Evolutionary conservation across 2,888 invertebrate genomes (phyloP), one percentile per base, ranked within the genome.

Genomic region (Chrysotoxum bicinctum): DNA sequence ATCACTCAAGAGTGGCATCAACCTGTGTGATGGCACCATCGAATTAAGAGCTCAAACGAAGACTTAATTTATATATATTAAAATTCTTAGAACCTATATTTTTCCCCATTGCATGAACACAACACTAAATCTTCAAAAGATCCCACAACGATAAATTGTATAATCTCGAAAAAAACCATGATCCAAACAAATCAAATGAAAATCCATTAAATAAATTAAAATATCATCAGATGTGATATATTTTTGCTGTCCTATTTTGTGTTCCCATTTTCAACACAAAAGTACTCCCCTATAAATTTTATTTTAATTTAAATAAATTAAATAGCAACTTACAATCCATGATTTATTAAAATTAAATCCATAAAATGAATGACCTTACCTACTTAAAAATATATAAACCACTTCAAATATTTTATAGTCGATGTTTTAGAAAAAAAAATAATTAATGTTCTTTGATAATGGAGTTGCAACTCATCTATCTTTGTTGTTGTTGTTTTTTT

Each of bases 391-490:
- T 58, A 37, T 8, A 58, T 58, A 58, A 58, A 37, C 37, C 58
- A 37, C 35, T 58, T 58, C 35, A 58, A 35, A 35, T 37, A 30
- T 37, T 50, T 50, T n/a, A 58, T 8, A 35, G 19, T 37, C 37
- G 35, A 37, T 58, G 7, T 32, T 12, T 32, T 16, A 21, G 35
- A 19, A 19, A 37, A 58, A 58, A 58, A 58, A 50, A 45, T 45
- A 16, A 45, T 32, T 21, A 19, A 21, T 35, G 6, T 35, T 50
- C 23, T 21, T 21, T 52, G 58, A 72, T 69, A 66, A 50, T 60
- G 84, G 84, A 84, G 84, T 84, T 84, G 84, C 84, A 84, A 84
- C 80, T 84, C 84, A 58, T 84, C 84, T 84, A 84, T 84, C 84
- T 84, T 77, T 64, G 1, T 64, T 64, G 10, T 32, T 64, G 30